Conservation (phyloP, 2,113 vertebrate genomes). For the Oryzias curvinotus region DNA sequence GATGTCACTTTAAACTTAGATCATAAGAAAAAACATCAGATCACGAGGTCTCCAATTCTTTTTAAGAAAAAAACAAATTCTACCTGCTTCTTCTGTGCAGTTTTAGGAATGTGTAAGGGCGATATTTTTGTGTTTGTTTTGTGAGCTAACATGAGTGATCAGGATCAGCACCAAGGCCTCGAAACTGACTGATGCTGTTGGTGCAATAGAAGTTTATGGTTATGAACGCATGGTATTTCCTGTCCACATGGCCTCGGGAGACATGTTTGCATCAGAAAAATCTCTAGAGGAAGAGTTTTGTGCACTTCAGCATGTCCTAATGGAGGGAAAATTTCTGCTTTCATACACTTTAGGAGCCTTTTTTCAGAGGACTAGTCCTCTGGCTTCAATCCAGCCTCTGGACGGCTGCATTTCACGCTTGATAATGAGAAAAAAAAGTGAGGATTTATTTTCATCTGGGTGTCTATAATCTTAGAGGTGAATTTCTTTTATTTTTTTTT, state of each 20-base stretch:
- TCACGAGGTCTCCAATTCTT: not conserved
- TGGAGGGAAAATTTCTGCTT: not conserved
- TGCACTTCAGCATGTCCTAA: not conserved
- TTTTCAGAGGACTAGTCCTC: not conserved
- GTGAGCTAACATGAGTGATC: not conserved
- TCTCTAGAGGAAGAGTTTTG: slow-evolving; percentile 24
- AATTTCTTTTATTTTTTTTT: not conserved
- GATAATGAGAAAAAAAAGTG: not conserved
- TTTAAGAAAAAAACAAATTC: not conserved
- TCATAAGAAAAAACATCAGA: not conserved
- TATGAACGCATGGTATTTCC: slow-evolving; percentile 14
- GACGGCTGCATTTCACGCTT: not conserved
- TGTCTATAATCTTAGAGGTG: too few species aligned
- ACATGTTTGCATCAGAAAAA: slow-evolving; percentile 1
- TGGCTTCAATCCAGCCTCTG: not conserved
- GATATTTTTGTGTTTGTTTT: too few species aligned
- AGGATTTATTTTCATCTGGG: too few species aligned
- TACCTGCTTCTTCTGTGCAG: not conserved
- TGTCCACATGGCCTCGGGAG: not conserved
- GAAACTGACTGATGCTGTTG: not conserved
- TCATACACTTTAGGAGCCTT: not conserved
- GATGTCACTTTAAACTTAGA: not conserved
- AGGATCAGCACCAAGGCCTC: not conserved
- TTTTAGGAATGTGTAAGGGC: too few species aligned
- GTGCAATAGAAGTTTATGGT: slow-evolving; percentile 7